Base-by-base conservation (phyloP, 1,140 invertebrate genomes). In the Matsumurasca onukii region DNA sequence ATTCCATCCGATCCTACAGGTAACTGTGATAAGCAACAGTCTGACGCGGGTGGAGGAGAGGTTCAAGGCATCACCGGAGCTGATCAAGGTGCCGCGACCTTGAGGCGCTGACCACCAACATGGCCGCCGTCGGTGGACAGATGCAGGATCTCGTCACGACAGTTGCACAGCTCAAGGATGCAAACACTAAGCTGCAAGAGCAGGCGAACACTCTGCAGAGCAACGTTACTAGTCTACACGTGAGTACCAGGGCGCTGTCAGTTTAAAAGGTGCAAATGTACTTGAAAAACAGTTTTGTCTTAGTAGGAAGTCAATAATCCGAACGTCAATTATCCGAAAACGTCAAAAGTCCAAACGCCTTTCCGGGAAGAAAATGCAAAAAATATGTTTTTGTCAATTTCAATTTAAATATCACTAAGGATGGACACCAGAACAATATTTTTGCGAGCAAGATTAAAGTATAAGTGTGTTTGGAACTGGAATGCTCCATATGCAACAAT, bases 41-140 rank as follows among this genome's bases (percentile, higher is more conserved):
- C 75, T 88, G 22, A 77, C 80, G 2, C 76, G 79, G n/a, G 82
- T 87, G 12, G 80, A 86, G 67, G 80, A 83, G 9, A 82, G 82
- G 72, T 76, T 88, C 31, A 82, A 85, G 39, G 81, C 79, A 9
- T 82, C 83, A 3, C 86, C 86, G 0, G 82, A 85, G 73, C 75
- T 87, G 34, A 82, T 82, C 0, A 84, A 82, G 70, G 82, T 84
- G 57, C 86, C 86, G 30, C 77, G 77, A 83, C 59, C 72, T 87
- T 24, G 78, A 81, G 1, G 81, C 80, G 5, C 70, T 88, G 30
- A 80, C 82, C 49, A 78, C 77, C n/a, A 86, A 80, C 67, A 84
- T 88, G 3, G 84, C 81, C 2, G 78, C 82, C 39, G 82, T 88
- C 66, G 86, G 86, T 1, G 86, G 86, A 66, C 82, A 82, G 71